Percentiles rank a stretch among this genome's conserved stretches.
These are phyloP conservation scores for Doryteuthis pealeii DNA, from an alignment of 1,140 invertebrate species.

Conservation along the genomic window DNA sequence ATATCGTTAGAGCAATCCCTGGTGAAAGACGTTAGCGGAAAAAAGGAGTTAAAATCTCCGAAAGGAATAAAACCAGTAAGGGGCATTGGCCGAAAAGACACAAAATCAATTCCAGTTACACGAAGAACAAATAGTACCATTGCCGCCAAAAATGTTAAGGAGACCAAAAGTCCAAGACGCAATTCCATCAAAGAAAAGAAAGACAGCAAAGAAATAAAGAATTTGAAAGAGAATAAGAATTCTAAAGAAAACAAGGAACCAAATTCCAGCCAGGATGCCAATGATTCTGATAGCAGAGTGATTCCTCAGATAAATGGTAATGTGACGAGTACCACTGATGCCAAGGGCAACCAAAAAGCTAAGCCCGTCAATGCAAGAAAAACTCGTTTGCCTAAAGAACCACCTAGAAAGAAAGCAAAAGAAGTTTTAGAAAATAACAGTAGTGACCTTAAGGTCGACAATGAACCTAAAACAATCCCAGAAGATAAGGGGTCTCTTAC, in stretches of 20 bases:
- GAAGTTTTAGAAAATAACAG: neutral
- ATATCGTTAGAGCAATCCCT: neutral
- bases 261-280: neutral
- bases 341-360: neutral
- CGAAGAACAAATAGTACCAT: neutral
- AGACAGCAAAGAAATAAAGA: neutral
- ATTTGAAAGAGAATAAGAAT: neutral
- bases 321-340: neutral
- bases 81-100: neutral
- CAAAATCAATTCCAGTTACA: neutral
- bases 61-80: neutral
- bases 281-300: neutral
- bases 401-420: neutral
- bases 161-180: neutral
- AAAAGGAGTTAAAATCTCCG: neutral
- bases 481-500: too few species aligned
- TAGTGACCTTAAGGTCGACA: too few species aligned
- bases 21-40: neutral
- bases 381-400: neutral
- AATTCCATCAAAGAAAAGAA: neutral
- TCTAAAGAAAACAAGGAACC: slow-evolving; percentile 6
- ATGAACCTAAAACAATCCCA: too few species aligned
- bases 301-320: neutral
- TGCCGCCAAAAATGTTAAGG: neutral
- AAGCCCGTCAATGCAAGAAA: neutral